Evolutionary conservation across 2,888 invertebrate species (phyloP).

Genomic region (Metopia argyrocephala): DNA sequence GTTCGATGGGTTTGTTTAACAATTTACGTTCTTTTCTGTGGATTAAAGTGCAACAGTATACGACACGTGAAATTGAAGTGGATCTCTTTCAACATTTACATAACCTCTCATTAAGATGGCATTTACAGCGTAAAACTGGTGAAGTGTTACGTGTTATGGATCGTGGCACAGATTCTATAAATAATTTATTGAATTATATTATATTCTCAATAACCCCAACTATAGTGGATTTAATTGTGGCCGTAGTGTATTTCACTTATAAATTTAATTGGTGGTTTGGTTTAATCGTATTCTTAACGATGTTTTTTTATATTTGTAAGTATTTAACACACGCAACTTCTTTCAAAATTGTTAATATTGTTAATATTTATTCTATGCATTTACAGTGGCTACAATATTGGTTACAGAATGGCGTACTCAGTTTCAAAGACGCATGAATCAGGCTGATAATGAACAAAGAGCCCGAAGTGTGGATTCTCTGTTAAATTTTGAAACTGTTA

Average conservation of each 20-base stretch:
- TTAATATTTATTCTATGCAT: not conserved
- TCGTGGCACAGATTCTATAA: slow-evolving; percentile 97
- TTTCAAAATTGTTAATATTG: not conserved
- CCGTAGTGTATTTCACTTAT: slow-evolving; percentile 91
- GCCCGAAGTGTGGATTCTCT: slow-evolving; percentile 96
- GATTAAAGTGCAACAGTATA: slow-evolving; percentile 97
- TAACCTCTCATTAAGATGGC: slow-evolving; percentile 95
- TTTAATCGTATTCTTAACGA: slow-evolving; percentile 94
- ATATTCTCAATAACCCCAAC: slow-evolving; percentile 96
- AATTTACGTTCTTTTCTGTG: slow-evolving; percentile 94
- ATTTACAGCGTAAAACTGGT: slow-evolving; percentile 95
- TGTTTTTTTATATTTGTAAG: slow-evolving; percentile 95
- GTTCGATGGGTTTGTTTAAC: slow-evolving; percentile 94
- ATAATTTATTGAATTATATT: slow-evolving; percentile 93
- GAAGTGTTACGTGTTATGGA: slow-evolving; percentile 98
- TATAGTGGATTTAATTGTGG: slow-evolving; percentile 93
- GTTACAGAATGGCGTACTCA: slow-evolving; percentile 99
- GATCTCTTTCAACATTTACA: slow-evolving; percentile 93
- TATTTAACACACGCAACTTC: slow-evolving; percentile 60
- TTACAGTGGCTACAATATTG: slow-evolving; percentile 87
- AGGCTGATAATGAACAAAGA: slow-evolving; percentile 94
- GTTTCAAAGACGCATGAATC: slow-evolving; percentile 95
- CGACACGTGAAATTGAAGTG: slow-evolving; percentile 93
- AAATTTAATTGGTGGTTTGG: slow-evolving; percentile 97
- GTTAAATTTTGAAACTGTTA: slow-evolving; percentile 98